phyloP scores from a whole-genome alignment of 2,113 vertebrate genomes.

The Sakesphorus luctuosus region DNA sequence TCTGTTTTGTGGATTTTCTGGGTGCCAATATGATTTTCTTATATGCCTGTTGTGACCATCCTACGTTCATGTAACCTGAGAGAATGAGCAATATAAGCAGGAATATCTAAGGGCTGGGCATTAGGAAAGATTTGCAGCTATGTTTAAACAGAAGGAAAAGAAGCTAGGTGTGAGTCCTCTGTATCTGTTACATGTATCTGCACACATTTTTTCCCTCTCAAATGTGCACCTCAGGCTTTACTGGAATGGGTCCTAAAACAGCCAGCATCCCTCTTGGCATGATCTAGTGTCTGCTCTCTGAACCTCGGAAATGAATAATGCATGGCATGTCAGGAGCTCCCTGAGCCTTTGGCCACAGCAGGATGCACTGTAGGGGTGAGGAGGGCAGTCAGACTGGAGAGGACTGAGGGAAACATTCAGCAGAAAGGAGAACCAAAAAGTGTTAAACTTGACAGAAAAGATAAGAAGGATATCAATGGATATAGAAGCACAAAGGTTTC shows the following conservation, averaged over 20 bases:
- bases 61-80: not conserved
- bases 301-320: not conserved
- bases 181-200: not conserved
- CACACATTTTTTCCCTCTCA: not conserved
- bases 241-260: not conserved
- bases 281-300: not conserved
- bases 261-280: not conserved
- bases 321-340: rapidly evolving
- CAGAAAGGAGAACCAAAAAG: not conserved
- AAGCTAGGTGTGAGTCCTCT: not conserved
- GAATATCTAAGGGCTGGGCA: not conserved
- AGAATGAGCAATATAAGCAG: not conserved
- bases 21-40: not conserved
- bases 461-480: not conserved
- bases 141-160: not conserved
- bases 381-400: too few species aligned
- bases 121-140: not conserved
- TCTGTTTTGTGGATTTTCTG: not conserved
- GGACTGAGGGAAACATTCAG: not conserved
- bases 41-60: not conserved
- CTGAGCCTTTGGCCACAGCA: not conserved
- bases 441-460: not conserved
- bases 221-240: not conserved
- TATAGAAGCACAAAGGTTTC: not conserved
- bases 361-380: not conserved